These are phyloP conservation scores for Eurois occulta DNA, from an alignment of 2,888 invertebrate species.

Conservation along the genomic window DNA sequence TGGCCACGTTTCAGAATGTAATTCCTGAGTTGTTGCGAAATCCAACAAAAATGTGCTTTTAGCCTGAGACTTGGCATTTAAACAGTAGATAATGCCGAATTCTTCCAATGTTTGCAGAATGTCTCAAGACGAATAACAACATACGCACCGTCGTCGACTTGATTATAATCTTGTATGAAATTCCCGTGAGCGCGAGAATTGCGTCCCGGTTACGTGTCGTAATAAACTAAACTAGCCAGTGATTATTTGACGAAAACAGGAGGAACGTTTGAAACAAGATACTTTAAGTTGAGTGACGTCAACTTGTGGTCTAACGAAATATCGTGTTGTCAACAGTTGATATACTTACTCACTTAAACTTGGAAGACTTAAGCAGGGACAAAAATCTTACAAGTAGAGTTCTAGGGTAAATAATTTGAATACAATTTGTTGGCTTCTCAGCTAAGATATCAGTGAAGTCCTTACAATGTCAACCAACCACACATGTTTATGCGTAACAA, in stretches of 20 bases:
- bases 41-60: slow-evolving; percentile 43
- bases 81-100: slow-evolving; percentile 46
- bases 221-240: slow-evolving; percentile 65
- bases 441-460: background rate
- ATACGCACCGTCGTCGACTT: slow-evolving; percentile 64
- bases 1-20: slow-evolving; percentile 63
- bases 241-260: slow-evolving; percentile 55
- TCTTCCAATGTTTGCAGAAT: slow-evolving; percentile 65
- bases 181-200: slow-evolving; percentile 80
- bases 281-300: slow-evolving; percentile 3
- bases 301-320: slow-evolving; percentile 10
- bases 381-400: background rate
- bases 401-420: background rate
- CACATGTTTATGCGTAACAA: background rate
- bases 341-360: background rate
- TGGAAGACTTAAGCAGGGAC: background rate
- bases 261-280: slow-evolving; percentile 32
- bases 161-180: slow-evolving; percentile 80
- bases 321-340: background rate
- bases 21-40: slow-evolving; percentile 39
- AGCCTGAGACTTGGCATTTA: slow-evolving; percentile 51
- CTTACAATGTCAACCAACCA: slow-evolving; percentile 11
- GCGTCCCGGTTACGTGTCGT: slow-evolving; percentile 79
- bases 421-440: background rate
- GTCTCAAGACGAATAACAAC: slow-evolving; percentile 64